These are phyloP conservation scores for Gallinago nigripennis DNA, from an alignment of 2,797 vertebrate species.

Conservation along the genomic window DNA sequence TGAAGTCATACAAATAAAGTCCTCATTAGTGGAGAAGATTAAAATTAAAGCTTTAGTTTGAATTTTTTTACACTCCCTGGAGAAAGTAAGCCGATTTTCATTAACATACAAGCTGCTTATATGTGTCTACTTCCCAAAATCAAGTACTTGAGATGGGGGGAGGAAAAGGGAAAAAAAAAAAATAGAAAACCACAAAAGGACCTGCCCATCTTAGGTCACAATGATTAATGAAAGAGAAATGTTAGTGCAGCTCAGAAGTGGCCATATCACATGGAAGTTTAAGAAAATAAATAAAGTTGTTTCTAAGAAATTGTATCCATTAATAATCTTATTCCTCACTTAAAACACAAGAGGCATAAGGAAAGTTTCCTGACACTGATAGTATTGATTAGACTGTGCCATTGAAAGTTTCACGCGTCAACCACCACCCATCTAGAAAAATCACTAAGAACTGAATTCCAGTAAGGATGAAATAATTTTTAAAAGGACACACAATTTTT, in stretches of 20 bases:
- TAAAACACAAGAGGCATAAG: neutral
- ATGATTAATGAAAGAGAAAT: slow-evolving; percentile 43
- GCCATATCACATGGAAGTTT: neutral
- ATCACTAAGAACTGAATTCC: neutral
- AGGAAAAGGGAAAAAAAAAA: accelerated
- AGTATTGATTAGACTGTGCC: slow-evolving; percentile 18
- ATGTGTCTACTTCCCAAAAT: neutral
- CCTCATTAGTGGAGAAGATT: neutral
- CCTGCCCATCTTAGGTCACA: neutral
- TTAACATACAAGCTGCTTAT: neutral
- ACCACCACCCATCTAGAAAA: neutral
- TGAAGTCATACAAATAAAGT: neutral
- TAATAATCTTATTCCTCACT: neutral
- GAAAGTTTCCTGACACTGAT: neutral
- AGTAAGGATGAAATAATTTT: neutral
- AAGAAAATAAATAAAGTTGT: neutral
- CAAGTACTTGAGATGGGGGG: neutral
- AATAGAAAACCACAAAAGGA: neutral
- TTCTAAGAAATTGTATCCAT: slow-evolving; percentile 11
- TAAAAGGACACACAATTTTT: neutral
- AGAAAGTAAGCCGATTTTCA: neutral
- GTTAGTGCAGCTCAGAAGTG: neutral
- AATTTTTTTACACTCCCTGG: neutral
- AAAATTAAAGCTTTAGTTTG: neutral
- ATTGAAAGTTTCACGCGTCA: slow-evolving; percentile 11